Conservation (phyloP, 2,113 vertebrate species). For the Alligator mississippiensis region DNA sequence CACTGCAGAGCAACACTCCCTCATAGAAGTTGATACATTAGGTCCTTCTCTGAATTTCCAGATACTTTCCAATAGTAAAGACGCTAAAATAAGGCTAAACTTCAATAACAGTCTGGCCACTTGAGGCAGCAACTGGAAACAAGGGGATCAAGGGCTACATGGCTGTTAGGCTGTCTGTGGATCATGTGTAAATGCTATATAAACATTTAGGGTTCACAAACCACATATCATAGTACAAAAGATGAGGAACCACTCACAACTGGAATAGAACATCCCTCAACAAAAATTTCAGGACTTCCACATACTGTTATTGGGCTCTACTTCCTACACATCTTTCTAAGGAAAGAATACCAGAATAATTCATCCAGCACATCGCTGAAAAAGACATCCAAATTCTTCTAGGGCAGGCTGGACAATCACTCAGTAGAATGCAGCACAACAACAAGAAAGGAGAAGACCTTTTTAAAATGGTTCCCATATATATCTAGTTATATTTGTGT, state of each 20-base stretch:
- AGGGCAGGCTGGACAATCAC: background rate
- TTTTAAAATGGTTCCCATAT: background rate
- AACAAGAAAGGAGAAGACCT: background rate
- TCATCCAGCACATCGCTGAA: background rate
- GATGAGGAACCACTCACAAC: background rate
- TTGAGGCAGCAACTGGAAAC: background rate
- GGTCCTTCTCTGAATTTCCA: background rate
- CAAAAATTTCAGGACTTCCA: background rate
- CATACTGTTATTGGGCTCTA: background rate
- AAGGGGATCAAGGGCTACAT: background rate
- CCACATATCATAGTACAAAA: background rate
- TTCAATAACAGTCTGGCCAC: background rate
- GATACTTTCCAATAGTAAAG: too few relatives aligned
- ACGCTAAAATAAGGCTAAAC: too few relatives aligned
- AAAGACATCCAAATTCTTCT: background rate
- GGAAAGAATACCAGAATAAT: background rate
- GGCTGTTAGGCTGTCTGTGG: background rate
- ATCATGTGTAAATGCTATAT: background rate
- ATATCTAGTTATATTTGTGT: background rate
- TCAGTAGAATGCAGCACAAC: background rate
- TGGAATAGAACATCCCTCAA: background rate
- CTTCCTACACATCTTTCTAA: background rate
- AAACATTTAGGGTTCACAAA: background rate
- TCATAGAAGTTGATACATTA: fast-evolving
- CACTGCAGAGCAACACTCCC: background rate